Percentiles rank a stretch among this genome's conserved stretches.
phyloP scores from a whole-genome alignment of 2,797 vertebrate species.

The Anguilla marmorata region DNA sequence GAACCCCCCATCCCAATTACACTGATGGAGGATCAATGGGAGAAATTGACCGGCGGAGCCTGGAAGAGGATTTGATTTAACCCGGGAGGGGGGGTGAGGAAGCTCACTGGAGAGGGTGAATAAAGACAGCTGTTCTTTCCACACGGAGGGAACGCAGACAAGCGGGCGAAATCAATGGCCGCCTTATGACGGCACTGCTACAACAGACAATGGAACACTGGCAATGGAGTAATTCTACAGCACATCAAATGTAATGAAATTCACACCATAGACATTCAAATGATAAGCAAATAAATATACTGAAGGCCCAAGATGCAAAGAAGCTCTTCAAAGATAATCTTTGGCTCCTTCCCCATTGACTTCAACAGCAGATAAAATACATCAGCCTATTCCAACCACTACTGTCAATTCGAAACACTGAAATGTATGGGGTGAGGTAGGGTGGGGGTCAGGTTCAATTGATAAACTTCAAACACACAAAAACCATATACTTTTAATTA shows the following conservation, averaged over 20 bases:
- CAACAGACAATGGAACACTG: background rate
- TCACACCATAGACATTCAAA: background rate
- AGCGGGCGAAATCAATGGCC: background rate
- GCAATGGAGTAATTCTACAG: background rate
- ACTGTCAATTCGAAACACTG: too few relatives aligned
- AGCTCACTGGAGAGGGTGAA: background rate
- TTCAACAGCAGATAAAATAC: too few relatives aligned
- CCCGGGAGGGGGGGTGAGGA: background rate
- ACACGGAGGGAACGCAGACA: background rate
- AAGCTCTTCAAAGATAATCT: background rate
- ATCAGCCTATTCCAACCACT: too few relatives aligned
- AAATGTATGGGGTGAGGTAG: too few relatives aligned
- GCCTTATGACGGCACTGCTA: background rate
- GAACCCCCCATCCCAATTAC: background rate
- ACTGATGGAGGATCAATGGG: constrained; percentile 27
- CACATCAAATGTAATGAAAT: background rate
- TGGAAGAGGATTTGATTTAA: constrained; percentile 14
- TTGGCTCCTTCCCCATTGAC: background rate
- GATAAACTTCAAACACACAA: too few relatives aligned
- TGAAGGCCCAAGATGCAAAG: too few relatives aligned
- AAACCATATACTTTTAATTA: too few relatives aligned
- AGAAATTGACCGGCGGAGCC: constrained; percentile 2
- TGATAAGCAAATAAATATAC: background rate
- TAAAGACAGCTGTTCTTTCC: background rate
- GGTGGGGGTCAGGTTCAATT: too few relatives aligned